These are phyloP conservation scores for Harpagifer antarcticus DNA, from an alignment of 2,797 vertebrate genomes.

Conservation along the genomic window DNA sequence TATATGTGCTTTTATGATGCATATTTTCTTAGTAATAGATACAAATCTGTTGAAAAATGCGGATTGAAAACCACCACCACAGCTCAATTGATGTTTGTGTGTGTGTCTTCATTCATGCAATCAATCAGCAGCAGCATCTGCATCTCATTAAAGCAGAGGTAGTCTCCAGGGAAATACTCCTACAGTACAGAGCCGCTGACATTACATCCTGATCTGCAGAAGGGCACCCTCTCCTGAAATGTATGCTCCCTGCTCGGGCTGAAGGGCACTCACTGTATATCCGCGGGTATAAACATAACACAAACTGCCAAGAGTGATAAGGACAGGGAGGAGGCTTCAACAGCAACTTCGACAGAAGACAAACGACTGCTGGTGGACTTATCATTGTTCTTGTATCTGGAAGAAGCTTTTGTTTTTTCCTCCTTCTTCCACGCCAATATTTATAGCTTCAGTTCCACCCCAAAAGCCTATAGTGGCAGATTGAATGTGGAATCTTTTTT, in stretches of 20 bases:
- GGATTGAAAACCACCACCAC: background rate
- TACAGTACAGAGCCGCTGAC: slow-evolving; percentile 39
- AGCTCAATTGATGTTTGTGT: slow-evolving; percentile 1
- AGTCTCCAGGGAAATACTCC: slow-evolving; percentile 37
- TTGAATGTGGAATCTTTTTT: slow-evolving; percentile 38
- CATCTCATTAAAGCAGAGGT: slow-evolving; percentile 45
- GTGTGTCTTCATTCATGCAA: slow-evolving; percentile 38
- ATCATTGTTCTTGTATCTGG: slow-evolving; percentile 66
- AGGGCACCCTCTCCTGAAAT: slow-evolving; percentile 62
- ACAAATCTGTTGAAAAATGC: too few relatives aligned
- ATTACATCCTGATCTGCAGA: slow-evolving; percentile 52
- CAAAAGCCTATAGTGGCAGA: slow-evolving; percentile 30
- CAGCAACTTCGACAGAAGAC: slow-evolving; percentile 75
- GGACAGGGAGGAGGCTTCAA: slow-evolving; percentile 69
- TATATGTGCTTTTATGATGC: too few relatives aligned
- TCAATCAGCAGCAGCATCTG: slow-evolving; percentile 56
- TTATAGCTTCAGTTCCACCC: slow-evolving; percentile 57
- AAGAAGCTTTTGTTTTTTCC: slow-evolving; percentile 57
- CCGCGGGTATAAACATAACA: slow-evolving; percentile 73
- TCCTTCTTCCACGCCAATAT: slow-evolving; percentile 57
- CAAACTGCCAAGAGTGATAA: slow-evolving; percentile 78
- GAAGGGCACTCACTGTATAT: slow-evolving; percentile 71
- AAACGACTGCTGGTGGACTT: slow-evolving; percentile 77
- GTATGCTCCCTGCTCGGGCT: slow-evolving; percentile 54
- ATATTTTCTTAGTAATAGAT: too few relatives aligned